Percentiles rank a stretch among this genome's conserved stretches.
phyloP scores from a whole-genome alignment of 2,797 vertebrate genomes.

The Euphonia xanthogaster region DNA sequence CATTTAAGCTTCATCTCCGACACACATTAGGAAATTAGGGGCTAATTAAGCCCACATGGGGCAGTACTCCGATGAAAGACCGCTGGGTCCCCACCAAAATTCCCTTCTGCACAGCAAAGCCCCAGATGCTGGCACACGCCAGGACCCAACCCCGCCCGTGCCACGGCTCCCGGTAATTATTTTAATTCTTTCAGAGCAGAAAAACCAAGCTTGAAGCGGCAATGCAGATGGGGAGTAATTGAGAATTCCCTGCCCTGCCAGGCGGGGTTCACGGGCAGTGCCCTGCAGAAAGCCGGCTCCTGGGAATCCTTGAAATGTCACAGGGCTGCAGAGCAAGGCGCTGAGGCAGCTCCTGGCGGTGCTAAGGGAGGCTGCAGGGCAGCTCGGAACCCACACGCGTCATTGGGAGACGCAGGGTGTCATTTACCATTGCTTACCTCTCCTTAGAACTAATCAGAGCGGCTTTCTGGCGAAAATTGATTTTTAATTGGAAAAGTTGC shows the following conservation, averaged over 20 bases:
- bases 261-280: conserved; percentile 49
- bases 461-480: conserved; percentile 5
- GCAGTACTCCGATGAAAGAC: background rate
- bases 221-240: background rate
- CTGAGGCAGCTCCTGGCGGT: background rate
- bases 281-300: conserved; percentile 21
- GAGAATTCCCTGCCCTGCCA: conserved; percentile 18
- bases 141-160: background rate
- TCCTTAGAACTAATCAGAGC: conserved; percentile 27
- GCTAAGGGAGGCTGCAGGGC: conserved; percentile 41
- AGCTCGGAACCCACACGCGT: background rate
- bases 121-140: background rate
- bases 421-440: conserved; percentile 7
- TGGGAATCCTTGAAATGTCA: conserved; percentile 32
- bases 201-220: background rate
- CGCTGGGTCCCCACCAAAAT: background rate
- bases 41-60: conserved; percentile 4
- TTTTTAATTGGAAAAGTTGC: conserved; percentile 43
- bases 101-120: background rate
- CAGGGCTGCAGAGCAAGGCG: background rate
- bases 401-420: conserved; percentile 6
- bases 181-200: background rate
- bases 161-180: background rate
- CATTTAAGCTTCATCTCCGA: background rate
- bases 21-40: background rate